These are phyloP conservation scores for Colius striatus DNA, from an alignment of 2,113 vertebrate genomes.

Conservation along the genomic window DNA sequence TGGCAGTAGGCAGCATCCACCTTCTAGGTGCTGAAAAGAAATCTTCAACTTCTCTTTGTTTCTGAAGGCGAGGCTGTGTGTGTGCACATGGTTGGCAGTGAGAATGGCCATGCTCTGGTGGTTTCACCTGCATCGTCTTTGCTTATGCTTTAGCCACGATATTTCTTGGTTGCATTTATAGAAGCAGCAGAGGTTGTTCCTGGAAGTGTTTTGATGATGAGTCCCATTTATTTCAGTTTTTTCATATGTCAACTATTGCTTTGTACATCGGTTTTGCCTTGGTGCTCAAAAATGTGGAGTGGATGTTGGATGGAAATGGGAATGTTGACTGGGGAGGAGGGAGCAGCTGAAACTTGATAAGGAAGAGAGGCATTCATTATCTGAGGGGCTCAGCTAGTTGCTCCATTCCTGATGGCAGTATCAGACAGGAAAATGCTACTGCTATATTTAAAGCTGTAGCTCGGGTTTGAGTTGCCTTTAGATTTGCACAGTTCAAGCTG, in stretches of 20 bases:
- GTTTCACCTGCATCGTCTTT: not conserved
- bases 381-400: not conserved
- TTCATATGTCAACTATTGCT: not conserved
- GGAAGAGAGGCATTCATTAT: not conserved
- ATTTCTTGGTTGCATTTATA: not conserved
- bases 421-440: not conserved
- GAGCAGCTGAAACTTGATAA: not conserved
- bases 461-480: not conserved
- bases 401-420: not conserved
- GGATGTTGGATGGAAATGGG: not conserved
- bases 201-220: not conserved
- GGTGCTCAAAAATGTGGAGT: not conserved
- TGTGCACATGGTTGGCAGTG: not conserved
- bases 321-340: not conserved
- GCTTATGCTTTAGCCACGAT: not conserved
- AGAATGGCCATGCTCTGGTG: fast-evolving
- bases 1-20: not conserved
- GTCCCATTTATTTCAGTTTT: not conserved
- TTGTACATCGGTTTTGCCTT: not conserved
- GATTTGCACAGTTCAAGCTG: fast-evolving
- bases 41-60: not conserved
- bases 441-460: not conserved
- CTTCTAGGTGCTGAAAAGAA: not conserved
- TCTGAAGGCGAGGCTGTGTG: not conserved
- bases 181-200: not conserved